Evolutionary conservation across 2,888 invertebrate genomes (phyloP), one percentile per base, ranked within the genome.

Genomic region (Scaeva pyrastri): DNA sequence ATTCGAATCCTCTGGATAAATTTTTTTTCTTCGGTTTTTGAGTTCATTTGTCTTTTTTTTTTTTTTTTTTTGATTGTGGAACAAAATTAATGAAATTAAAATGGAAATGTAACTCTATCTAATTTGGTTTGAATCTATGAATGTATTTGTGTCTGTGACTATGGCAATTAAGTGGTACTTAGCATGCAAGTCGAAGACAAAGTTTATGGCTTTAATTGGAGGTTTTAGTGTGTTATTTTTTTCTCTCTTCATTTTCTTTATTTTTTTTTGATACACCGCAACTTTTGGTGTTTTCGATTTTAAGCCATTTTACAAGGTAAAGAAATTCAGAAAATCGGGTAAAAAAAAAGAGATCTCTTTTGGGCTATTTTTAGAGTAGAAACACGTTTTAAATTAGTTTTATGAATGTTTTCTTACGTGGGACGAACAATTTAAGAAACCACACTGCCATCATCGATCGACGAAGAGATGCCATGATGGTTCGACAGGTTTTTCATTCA

Each of bases 161-260:
- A 64, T 68, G 52, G 31, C 68, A 79, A 79, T 66, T 79, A 75
- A 79, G 56, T 79, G 84, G 62, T 62, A 71, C 64, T 79, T 75
- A 79, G 56, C 64, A 56, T 70, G 70, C 70, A 73, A 79, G 74
- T 56, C 43, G 58, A 71, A 70, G 56, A 43, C 43, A 31, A 68
- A 43, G 10, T 70, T 74, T 62, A 68, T 84, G 50, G 50, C 31
- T 52, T 73, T 64, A 74, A 80, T 74, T 80, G 79, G 73, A 68
- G 50, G 64, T 75, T 79, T 82, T 68, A 77, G 66, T 82, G 60
- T 80, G 31, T 31, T 31, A 8, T 26, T 31, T 31, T 31, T 31
- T 31, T 31, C 31, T 31, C 6, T 31, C 31, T 31, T 7, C 31
- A 39, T 36, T 19, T n/a, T n/a, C n/a, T n/a, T n/a, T n/a, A n/a